phyloP scores from a whole-genome alignment of 2,797 vertebrate species.

The Rhadinocentrus ornatus region DNA sequence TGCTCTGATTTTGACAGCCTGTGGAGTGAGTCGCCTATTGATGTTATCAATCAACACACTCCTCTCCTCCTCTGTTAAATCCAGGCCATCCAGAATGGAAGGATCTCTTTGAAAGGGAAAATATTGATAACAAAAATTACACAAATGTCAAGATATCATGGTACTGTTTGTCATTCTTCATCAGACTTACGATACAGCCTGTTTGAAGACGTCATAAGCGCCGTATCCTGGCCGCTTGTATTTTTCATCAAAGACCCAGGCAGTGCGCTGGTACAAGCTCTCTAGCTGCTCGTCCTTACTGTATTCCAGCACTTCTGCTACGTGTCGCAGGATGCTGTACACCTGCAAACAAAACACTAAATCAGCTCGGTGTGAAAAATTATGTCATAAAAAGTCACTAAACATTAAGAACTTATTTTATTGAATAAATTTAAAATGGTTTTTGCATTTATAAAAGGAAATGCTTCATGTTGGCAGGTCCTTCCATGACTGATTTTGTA shows the following conservation, averaged over 20 bases:
- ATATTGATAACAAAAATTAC: background rate
- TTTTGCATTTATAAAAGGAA: background rate
- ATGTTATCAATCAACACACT: conserved; percentile 95
- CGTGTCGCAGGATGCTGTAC: conserved; percentile 97
- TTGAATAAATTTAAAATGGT: background rate
- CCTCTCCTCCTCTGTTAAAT: conserved; percentile 93
- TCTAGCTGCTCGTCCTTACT: conserved; percentile 98
- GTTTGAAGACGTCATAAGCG: conserved; percentile 98
- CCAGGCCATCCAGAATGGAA: conserved; percentile 92
- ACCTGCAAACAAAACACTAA: conserved; percentile 81
- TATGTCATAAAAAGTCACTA: background rate
- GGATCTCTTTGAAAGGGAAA: conserved; percentile 85
- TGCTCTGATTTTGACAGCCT: conserved; percentile 99
- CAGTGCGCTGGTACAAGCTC: conserved; percentile 96
- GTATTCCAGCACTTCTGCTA: conserved; percentile 97
- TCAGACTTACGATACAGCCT: conserved; percentile 94
- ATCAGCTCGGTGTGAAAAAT: background rate
- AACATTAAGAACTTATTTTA: background rate
- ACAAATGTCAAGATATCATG: too few relatives aligned
- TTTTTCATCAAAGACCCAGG: conserved; percentile 99
- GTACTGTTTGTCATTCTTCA: background rate
- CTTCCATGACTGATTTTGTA: background rate
- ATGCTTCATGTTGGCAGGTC: background rate
- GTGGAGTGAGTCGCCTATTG: conserved; percentile 96
- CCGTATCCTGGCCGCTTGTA: conserved; percentile 99